Evolutionary conservation across 2,888 invertebrate species (phyloP).

Genomic region (Drosophila pullipes): DNA sequence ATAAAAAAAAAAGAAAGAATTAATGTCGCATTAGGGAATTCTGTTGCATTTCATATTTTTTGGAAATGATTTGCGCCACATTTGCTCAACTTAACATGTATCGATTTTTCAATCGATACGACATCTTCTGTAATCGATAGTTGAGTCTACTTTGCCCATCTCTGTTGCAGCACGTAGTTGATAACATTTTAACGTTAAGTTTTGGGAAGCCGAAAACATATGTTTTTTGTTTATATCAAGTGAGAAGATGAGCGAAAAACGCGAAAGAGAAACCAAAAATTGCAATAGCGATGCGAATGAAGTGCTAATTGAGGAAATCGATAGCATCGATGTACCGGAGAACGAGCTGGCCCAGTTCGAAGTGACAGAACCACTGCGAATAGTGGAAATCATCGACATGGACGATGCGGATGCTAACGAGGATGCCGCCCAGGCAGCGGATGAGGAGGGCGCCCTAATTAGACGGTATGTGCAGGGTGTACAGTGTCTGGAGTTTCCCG

Average conservation of each 20-base stretch:
- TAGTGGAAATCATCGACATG: slow-evolving; percentile 66
- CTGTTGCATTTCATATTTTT: neutral
- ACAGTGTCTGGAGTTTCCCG: slow-evolving; percentile 88
- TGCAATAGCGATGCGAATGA: slow-evolving; percentile 37
- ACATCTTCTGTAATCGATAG: neutral
- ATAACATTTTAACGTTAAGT: neutral
- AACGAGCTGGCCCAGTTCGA: slow-evolving; percentile 83
- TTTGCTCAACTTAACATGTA: neutral
- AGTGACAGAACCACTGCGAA: slow-evolving; percentile 79
- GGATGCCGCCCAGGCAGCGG: slow-evolving; percentile 37
- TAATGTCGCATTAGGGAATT: neutral
- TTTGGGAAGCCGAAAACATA: slow-evolving; percentile 9
- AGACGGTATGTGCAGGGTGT: slow-evolving; percentile 90
- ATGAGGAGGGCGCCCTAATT: slow-evolving; percentile 87
- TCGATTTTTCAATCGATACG: neutral
- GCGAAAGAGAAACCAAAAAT: slow-evolving; percentile 5
- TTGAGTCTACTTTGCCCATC: neutral
- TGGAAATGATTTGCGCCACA: neutral
- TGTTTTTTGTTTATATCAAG: slow-evolving; percentile 9
- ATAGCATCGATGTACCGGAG: slow-evolving; percentile 82
- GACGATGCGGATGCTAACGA: slow-evolving; percentile 21
- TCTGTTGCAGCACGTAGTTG: neutral
- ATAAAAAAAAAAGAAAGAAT: neutral
- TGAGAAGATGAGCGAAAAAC: slow-evolving; percentile 34
- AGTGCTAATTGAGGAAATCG: slow-evolving; percentile 81